Evolutionary conservation across 2,888 invertebrate species (phyloP), one percentile per base, ranked within the genome.

Genomic region (Phaedon cochleariae): DNA sequence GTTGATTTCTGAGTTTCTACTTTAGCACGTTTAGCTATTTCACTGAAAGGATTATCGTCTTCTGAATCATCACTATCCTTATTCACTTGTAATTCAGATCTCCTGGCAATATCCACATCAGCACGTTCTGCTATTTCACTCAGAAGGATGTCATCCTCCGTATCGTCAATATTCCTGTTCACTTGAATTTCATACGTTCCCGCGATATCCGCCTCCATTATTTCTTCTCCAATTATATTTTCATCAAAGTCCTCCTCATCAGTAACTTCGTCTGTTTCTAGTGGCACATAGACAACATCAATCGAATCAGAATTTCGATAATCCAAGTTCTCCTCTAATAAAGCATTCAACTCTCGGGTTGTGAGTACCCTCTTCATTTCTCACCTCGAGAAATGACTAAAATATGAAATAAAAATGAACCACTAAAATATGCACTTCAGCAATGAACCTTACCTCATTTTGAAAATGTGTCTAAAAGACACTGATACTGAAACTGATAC

Each of bases 251-350:
- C n/a, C 57, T 61, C 65, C 52, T 65, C 57, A 54, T 65, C 60
- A 10, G 61, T 61, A 10, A 61, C 31, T 64, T 64, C 46, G 37
- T 54, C 54, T 64, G 60, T 45, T 53, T 64, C 64, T 29, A 60
- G 64, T n/a, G 60, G 64, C 60, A 64, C 60, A 64, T 64, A 60
- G 55, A 60, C 60, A 64, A 64, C 60, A 60, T 64, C 64, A 54
- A 64, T 45, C 26, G 60, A 54, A 29, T 54, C 59, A 49, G 64
- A 45, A 51, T 60, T 34, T 60, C 48, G 59, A 59, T 49, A 59
- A 48, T 31, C 6, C 34, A 21, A 34, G 9, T 34, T 10, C 6
- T 34, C 31, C 10, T 34, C 31, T 34, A 34, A 34, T 34, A 34
- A 52, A 59, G 2, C 29, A 26, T 7, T 7, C 52, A 29, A 21